Conservation (phyloP, 2,888 invertebrate species). For the Lathronympha strigana region DNA sequence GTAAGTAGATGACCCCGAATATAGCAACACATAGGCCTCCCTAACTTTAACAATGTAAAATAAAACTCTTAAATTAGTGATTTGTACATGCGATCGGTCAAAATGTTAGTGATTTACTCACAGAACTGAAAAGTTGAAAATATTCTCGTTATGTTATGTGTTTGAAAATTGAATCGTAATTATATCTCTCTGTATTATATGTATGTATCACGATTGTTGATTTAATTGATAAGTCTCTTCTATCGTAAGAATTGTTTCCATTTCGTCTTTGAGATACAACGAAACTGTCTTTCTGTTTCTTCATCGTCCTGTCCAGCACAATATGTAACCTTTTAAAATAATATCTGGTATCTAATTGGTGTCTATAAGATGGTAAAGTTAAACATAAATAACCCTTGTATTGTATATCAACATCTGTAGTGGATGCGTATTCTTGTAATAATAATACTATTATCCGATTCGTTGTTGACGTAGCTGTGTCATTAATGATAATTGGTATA, state of each 20-base stretch:
- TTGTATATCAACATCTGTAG: slow-evolving; percentile 68
- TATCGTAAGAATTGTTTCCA: slow-evolving; percentile 55
- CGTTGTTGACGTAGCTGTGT: slow-evolving; percentile 76
- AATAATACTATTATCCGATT: slow-evolving; percentile 57
- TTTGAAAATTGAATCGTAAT: slow-evolving; percentile 75
- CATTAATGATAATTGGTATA: slow-evolving; percentile 62
- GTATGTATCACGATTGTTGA: slow-evolving; percentile 77
- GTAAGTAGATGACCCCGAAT: slow-evolving; percentile 54
- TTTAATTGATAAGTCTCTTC: slow-evolving; percentile 78
- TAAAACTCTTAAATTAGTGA: slow-evolving; percentile 35
- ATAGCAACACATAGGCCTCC: slow-evolving; percentile 46
- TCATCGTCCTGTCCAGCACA: slow-evolving; percentile 62
- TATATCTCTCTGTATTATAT: slow-evolving; percentile 73
- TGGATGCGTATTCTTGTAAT: slow-evolving; percentile 58
- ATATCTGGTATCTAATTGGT: slow-evolving; percentile 72
- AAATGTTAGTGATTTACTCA: slow-evolving; percentile 82
- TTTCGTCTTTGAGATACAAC: slow-evolving; percentile 69
- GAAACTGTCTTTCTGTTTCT: slow-evolving; percentile 58
- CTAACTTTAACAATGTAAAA: slow-evolving; percentile 38
- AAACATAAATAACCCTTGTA: slow-evolving; percentile 58
- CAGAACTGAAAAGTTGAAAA: slow-evolving; percentile 83
- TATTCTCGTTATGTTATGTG: slow-evolving; percentile 78
- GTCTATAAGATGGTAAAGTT: slow-evolving; percentile 70
- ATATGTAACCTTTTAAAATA: slow-evolving; percentile 63
- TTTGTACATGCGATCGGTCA: slow-evolving; percentile 61